Conservation (phyloP, 2,113 vertebrate species). For the Lamprotornis superbus region DNA sequence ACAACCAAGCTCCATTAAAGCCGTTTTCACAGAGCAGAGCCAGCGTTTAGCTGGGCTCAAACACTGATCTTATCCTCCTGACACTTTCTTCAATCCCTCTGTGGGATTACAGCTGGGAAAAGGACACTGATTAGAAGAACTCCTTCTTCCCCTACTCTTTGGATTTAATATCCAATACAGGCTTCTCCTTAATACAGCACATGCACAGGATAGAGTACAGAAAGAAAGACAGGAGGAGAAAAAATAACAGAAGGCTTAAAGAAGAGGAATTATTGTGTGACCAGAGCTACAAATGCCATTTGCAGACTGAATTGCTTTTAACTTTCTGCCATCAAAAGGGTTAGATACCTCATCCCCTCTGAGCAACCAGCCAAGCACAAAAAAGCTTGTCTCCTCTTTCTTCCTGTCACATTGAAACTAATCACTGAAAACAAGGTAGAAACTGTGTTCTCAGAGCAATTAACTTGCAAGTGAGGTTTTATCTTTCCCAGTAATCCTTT, state of each 20-base stretch:
- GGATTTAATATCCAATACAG: neutral
- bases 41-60: neutral
- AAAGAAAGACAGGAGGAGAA: neutral
- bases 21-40: neutral
- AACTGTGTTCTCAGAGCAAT: neutral
- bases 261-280: neutral
- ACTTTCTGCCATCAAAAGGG: neutral
- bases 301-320: neutral
- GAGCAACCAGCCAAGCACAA: neutral
- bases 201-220: neutral
- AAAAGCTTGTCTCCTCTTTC: constrained; percentile 7
- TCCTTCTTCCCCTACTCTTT: neutral
- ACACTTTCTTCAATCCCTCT: constrained; percentile 14
- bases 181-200: neutral
- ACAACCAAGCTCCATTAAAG: neutral
- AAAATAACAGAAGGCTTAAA: neutral
- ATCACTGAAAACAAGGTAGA: constrained; percentile 32
- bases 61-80: neutral
- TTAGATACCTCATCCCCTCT: neutral
- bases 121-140: neutral
- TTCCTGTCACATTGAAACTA: constrained; percentile 29
- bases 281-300: neutral
- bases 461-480: neutral
- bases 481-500: neutral
- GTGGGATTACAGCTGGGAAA: neutral